These are phyloP conservation scores for Parascotia fuliginaria DNA, from an alignment of 2,888 invertebrate species.

Conservation along the genomic window DNA sequence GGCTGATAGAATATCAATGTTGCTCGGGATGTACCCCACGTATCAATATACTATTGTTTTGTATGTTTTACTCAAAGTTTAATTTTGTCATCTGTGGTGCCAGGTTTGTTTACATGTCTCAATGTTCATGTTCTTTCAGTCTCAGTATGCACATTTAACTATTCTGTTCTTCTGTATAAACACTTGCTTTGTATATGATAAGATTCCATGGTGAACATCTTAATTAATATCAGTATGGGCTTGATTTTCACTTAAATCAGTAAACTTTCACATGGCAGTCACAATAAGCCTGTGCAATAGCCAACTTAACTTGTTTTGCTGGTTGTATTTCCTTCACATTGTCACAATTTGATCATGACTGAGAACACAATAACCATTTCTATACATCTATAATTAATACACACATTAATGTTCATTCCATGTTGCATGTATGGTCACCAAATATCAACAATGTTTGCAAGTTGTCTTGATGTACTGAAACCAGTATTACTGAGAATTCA, in stretches of 20 bases:
- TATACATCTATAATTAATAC: constrained; percentile 25
- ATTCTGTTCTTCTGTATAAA: constrained; percentile 28
- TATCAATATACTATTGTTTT: no score
- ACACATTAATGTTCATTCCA: constrained; percentile 27
- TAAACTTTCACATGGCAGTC: constrained; percentile 1
- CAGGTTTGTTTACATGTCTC: constrained; percentile 48
- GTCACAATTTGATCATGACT: constrained; percentile 18
- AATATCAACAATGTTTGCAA: constrained; percentile 23
- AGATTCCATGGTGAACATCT: constrained; percentile 27
- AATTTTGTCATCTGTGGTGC: constrained; percentile 32
- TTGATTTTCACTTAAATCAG: constrained; percentile 7
- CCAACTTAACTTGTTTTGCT: constrained; percentile 16
- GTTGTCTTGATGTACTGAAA: constrained; percentile 18
- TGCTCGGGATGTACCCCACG: no score
- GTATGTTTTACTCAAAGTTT: constrained; percentile 6
- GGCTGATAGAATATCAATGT: constrained; percentile 43
- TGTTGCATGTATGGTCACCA: constrained; percentile 46
- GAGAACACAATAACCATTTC: constrained; percentile 14
- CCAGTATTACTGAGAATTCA: constrained; percentile 16
- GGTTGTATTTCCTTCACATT: constrained; percentile 19
- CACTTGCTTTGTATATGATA: constrained; percentile 44
- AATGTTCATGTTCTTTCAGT: constrained; percentile 46
- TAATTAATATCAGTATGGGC: constrained; percentile 32
- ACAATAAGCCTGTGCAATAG: constrained; percentile 12
- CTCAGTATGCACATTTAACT: constrained; percentile 45